A percentile compares a stretch with the other conserved stretches of the same genome.
Evolutionary conservation across 2,797 vertebrate genomes (phyloP).

Genomic region (Nyctalus aviator): DNA sequence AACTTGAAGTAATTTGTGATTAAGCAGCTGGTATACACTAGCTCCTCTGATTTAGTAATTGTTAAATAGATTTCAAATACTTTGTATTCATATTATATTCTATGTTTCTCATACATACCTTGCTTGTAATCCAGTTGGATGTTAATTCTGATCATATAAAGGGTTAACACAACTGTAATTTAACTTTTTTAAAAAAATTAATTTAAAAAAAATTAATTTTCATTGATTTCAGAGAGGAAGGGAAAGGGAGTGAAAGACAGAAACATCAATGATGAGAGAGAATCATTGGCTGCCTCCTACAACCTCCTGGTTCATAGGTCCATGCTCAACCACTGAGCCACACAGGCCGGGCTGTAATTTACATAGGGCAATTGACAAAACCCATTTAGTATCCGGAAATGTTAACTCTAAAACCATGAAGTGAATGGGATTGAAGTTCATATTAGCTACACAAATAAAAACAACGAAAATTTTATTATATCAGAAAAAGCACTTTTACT

Average conservation of each 20-base stretch:
- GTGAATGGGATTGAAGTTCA: conserved; percentile 3
- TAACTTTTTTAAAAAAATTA: neutral
- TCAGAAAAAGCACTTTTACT: neutral
- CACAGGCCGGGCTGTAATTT: no score
- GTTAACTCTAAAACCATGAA: conserved; percentile 1
- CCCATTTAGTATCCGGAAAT: neutral
- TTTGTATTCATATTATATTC: neutral
- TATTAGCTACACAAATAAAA: conserved; percentile 11
- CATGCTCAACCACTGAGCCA: no score
- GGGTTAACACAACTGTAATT: neutral
- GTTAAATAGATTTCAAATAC: neutral
- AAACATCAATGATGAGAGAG: no score
- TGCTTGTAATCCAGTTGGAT: neutral
- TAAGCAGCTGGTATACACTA: neutral
- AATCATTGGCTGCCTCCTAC: no score
- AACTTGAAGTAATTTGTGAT: conserved; percentile 15
- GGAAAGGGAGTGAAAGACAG: no score
- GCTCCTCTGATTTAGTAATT: neutral
- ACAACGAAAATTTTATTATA: neutral
- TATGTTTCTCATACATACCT: neutral
- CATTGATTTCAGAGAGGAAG: no score
- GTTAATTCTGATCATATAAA: conserved; percentile 17
- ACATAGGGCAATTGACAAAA: neutral
- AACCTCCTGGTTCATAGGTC: no score
- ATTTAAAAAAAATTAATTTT: no score